phyloP scores from a whole-genome alignment of 1,140 invertebrate species.

The Homalodisca vitripennis region DNA sequence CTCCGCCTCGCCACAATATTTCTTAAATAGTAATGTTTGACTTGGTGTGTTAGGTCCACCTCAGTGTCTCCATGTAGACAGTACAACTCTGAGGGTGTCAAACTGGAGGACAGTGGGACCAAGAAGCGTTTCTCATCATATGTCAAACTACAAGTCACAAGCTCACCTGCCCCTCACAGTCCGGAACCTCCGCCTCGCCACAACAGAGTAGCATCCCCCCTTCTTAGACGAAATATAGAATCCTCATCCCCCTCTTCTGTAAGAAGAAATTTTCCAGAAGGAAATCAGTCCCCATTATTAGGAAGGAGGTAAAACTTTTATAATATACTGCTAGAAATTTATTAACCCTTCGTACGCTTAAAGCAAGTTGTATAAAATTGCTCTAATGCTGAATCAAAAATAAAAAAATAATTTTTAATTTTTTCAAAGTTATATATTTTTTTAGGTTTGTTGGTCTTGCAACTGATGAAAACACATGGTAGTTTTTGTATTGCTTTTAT shows the following conservation, averaged over 20 bases:
- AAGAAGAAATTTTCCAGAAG: constrained; percentile 39
- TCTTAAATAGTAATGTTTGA: too few species aligned
- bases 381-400: too few species aligned
- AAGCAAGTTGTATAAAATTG: too few species aligned
- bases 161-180: constrained; percentile 38
- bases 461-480: too few species aligned
- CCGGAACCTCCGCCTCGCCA: constrained; percentile 37
- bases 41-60: constrained; percentile 40
- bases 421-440: too few species aligned
- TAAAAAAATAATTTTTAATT: too few species aligned
- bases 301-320: constrained; percentile 60
- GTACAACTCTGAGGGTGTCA: constrained; percentile 33
- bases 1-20: constrained; percentile 35
- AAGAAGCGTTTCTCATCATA: constrained; percentile 69
- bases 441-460: too few species aligned
- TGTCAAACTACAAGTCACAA: constrained; percentile 61
- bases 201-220: constrained; percentile 35
- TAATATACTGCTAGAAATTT: neutral
- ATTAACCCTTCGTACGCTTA: too few species aligned
- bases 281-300: constrained; percentile 52
- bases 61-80: constrained; percentile 42
- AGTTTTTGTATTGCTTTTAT: too few species aligned
- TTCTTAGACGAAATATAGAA: constrained; percentile 52
- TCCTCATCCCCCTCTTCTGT: constrained; percentile 43
- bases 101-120: constrained; percentile 48